Conservation (phyloP, 2,797 vertebrate species). For the Synanceia verrucosa region DNA sequence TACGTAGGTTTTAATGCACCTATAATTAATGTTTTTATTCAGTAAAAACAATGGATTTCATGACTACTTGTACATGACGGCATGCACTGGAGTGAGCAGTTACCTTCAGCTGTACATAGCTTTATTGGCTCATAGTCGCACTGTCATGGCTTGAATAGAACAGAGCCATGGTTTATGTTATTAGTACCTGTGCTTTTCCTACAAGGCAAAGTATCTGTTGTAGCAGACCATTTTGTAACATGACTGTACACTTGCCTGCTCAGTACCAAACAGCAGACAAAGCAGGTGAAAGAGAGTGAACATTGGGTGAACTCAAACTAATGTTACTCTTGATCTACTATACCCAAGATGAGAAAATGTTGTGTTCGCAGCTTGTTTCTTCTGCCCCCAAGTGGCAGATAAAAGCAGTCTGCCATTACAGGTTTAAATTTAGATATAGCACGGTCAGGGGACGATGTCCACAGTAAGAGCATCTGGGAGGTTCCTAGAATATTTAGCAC, state of each 20-base stretch:
- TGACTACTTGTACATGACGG: neutral
- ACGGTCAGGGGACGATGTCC: neutral
- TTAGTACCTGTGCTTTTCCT: neutral
- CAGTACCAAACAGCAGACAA: neutral
- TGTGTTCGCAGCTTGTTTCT: slow-evolving; percentile 25
- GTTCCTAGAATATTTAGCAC: neutral
- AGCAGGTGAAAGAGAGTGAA: neutral
- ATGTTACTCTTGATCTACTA: slow-evolving; percentile 2
- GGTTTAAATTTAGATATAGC: neutral
- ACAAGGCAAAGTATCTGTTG: neutral
- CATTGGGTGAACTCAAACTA: neutral
- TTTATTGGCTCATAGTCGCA: slow-evolving; percentile 4
- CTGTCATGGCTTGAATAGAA: neutral
- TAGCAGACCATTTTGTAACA: no score
- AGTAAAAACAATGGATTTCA: neutral
- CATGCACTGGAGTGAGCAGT: neutral
- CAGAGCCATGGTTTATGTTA: neutral
- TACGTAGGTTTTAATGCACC: neutral
- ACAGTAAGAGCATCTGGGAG: neutral
- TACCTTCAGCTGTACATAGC: neutral
- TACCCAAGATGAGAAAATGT: neutral
- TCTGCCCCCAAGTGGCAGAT: slow-evolving; percentile 33
- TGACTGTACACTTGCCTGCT: neutral
- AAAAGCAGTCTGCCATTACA: neutral
- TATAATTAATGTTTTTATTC: slow-evolving; percentile 8